These are phyloP conservation scores for Diarsia rubi DNA, from an alignment of 2,888 invertebrate genomes.

Conservation along the genomic window DNA sequence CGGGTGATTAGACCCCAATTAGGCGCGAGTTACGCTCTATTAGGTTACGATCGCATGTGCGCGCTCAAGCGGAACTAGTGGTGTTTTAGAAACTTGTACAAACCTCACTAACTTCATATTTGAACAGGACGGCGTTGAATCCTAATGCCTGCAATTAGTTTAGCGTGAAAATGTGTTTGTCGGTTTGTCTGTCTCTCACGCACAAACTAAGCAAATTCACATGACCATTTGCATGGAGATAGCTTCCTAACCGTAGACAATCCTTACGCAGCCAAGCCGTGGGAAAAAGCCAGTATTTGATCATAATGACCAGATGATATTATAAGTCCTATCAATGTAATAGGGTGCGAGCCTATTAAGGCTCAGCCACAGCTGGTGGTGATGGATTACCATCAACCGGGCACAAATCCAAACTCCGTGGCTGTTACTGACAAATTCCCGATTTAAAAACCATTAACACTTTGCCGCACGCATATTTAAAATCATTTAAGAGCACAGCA, in stretches of 20 bases:
- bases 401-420: too few relatives aligned
- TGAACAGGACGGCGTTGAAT: neutral
- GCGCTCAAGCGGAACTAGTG: constrained; percentile 12
- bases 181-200: neutral
- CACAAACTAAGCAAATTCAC: neutral
- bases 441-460: too few relatives aligned
- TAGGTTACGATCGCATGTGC: constrained; percentile 9
- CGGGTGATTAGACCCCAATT: constrained; percentile 57
- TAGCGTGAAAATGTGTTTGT: neutral
- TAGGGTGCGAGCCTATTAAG: too few relatives aligned
- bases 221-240: neutral
- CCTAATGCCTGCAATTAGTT: neutral
- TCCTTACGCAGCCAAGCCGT: too few relatives aligned
- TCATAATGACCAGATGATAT: too few relatives aligned
- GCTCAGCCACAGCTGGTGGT: too few relatives aligned
- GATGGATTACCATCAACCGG: too few relatives aligned
- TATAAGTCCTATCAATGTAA: too few relatives aligned
- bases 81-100: neutral
- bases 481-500: too few relatives aligned
- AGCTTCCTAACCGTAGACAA: neutral
- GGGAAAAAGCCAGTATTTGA: too few relatives aligned
- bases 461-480: too few relatives aligned
- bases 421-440: too few relatives aligned
- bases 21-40: constrained; percentile 46
- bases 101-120: constrained; percentile 8